Evolutionary conservation across 2,888 invertebrate species (phyloP).

Genomic region (Drosophila siamana): DNA sequence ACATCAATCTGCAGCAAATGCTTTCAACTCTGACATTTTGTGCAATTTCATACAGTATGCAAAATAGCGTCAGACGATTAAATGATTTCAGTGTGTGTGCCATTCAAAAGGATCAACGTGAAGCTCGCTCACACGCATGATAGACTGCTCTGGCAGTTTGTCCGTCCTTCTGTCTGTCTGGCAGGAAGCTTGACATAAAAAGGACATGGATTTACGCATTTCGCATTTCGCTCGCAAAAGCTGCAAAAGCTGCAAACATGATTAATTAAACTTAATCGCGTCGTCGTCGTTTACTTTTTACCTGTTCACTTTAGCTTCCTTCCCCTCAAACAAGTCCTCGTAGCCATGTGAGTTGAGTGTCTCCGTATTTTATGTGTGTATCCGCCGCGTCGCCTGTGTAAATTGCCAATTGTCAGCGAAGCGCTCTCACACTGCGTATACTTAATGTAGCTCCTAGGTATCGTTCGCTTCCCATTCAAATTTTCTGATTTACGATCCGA

Average conservation of each 20-base stretch:
- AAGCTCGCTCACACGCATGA: background rate
- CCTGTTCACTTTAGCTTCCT: background rate
- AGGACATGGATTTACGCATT: slow-evolving; percentile 12
- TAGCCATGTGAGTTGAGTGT: no score
- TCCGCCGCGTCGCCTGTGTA: background rate
- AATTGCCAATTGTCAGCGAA: slow-evolving; percentile 17
- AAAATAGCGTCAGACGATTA: slow-evolving; percentile 19
- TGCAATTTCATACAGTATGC: slow-evolving; percentile 22
- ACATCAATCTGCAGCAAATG: slow-evolving; percentile 12
- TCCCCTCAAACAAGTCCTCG: background rate
- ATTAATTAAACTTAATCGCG: slow-evolving; percentile 45
- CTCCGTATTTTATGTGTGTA: no score
- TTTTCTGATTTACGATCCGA: slow-evolving; percentile 45
- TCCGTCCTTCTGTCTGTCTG: background rate
- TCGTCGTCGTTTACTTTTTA: slow-evolving; percentile 18
- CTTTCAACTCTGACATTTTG: slow-evolving; percentile 36
- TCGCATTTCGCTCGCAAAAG: no score
- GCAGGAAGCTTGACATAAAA: slow-evolving; percentile 6
- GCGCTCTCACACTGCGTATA: slow-evolving; percentile 32
- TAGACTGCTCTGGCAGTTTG: background rate
- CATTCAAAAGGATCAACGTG: slow-evolving; percentile 2
- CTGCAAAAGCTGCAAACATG: slow-evolving; percentile 26
- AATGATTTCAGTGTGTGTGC: slow-evolving; percentile 30
- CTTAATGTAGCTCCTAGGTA: slow-evolving; percentile 16
- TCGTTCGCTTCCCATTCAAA: slow-evolving; percentile 9